Percentiles rank a stretch among this genome's conserved stretches.
Conservation (phyloP, 1,140 invertebrate species). For the Chlorops oryzae region DNA sequence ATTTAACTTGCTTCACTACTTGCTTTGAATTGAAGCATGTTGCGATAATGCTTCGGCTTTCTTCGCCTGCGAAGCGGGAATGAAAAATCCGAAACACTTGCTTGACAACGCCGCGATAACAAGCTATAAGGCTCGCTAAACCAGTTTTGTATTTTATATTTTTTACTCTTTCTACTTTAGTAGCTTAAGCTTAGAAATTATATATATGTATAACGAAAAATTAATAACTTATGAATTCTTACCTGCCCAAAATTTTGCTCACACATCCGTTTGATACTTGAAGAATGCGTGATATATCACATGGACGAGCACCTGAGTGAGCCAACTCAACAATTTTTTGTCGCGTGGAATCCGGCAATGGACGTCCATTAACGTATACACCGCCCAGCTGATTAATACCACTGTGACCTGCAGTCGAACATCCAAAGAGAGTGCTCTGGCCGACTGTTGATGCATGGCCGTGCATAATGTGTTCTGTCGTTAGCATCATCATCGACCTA, state of each 20-base stretch:
- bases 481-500: slow-evolving; percentile 42
- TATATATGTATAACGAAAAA: too few species aligned
- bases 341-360: slow-evolving; percentile 88
- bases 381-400: slow-evolving; percentile 98
- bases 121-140: too few species aligned
- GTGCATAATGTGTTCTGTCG: slow-evolving; percentile 46
- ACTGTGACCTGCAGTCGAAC: slow-evolving; percentile 80
- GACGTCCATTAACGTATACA: slow-evolving; percentile 94
- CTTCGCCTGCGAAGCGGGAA: too few species aligned
- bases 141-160: too few species aligned
- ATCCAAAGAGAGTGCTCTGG: slow-evolving; percentile 64
- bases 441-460: slow-evolving; percentile 47
- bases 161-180: too few species aligned
- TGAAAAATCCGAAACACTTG: too few species aligned
- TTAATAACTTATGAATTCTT: too few species aligned
- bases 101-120: too few species aligned
- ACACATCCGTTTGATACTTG: slow-evolving; percentile 90
- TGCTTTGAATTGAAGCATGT: too few species aligned
- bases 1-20: too few species aligned
- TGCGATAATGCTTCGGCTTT: too few species aligned
- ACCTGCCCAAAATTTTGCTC: slow-evolving; percentile 81
- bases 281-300: slow-evolving; percentile 89
- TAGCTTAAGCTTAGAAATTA: too few species aligned
- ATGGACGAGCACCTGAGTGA: slow-evolving; percentile 86
- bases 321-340: slow-evolving; percentile 94